Conservation (phyloP, 2,888 invertebrate species). For the Harpalus rufipes region DNA sequence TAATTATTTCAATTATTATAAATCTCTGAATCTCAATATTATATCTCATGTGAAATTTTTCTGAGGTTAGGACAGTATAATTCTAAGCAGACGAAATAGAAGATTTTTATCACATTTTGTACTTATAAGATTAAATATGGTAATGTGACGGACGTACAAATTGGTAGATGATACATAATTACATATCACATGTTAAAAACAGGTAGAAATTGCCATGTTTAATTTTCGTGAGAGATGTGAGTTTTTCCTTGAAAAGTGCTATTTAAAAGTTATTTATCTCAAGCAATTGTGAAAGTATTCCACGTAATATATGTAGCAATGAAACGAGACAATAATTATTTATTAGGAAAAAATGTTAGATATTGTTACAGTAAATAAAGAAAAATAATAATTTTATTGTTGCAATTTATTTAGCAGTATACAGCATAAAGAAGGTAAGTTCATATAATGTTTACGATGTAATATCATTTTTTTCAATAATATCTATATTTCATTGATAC, state of each 20-base stretch:
- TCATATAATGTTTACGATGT: no score
- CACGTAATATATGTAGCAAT: conserved; percentile 1
- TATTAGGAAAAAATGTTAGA: conserved; percentile 18
- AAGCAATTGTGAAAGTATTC: conserved; percentile 30
- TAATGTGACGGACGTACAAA: no score
- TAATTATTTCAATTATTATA: no score
- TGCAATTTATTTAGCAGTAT: neutral
- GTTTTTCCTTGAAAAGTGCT: neutral
- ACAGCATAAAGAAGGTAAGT: no score
- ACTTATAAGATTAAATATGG: neutral
- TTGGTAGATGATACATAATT: neutral
- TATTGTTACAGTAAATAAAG: conserved; percentile 26
- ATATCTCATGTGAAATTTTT: no score
- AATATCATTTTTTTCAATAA: no score
- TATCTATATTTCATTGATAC: no score
- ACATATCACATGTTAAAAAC: neutral
- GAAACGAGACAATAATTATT: conserved; percentile 31
- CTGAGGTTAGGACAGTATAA: no score
- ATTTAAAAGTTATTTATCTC: conserved; percentile 11
- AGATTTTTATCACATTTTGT: no score
- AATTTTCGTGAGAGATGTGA: neutral
- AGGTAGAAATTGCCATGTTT: neutral
- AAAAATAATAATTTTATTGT: neutral
- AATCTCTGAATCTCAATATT: no score
- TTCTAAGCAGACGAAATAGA: no score